These are phyloP conservation scores for Erebia ligea DNA, from an alignment of 2,888 invertebrate species.

Conservation along the genomic window DNA sequence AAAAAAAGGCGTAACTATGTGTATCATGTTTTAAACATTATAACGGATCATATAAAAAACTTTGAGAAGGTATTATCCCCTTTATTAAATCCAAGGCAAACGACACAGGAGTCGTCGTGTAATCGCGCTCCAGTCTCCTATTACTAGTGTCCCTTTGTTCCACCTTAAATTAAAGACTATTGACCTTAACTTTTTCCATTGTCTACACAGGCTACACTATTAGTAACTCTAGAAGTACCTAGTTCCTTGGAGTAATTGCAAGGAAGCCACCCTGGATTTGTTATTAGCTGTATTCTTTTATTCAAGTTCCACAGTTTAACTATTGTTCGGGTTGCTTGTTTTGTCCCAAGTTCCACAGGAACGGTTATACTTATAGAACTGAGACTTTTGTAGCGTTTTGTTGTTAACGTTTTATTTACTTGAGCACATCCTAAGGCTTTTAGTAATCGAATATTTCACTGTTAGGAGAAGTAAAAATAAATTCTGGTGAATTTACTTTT, in stretches of 20 bases:
- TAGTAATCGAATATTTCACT: neutral
- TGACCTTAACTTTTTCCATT: constrained; percentile 68
- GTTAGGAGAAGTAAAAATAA: neutral
- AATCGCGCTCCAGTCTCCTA: constrained; percentile 67
- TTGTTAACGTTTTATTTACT: constrained; percentile 10
- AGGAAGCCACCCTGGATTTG: constrained; percentile 38
- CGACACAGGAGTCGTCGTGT: constrained; percentile 54
- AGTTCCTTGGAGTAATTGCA: constrained; percentile 39
- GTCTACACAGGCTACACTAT: constrained; percentile 48
- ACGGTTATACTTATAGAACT: constrained; percentile 13
- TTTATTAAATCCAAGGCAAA: constrained; percentile 51
- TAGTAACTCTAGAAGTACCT: constrained; percentile 53
- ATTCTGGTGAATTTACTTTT: too few species aligned
- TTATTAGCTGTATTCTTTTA: constrained; percentile 38
- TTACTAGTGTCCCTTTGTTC: constrained; percentile 73
- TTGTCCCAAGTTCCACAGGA: constrained; percentile 16
- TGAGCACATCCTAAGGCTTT: neutral
- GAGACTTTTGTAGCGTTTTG: constrained; percentile 10
- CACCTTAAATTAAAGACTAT: constrained; percentile 74
- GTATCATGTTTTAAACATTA: too few species aligned
- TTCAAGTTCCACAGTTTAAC: constrained; percentile 29
- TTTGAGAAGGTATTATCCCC: constrained; percentile 38
- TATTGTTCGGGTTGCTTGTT: constrained; percentile 30
- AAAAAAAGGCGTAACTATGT: too few species aligned
- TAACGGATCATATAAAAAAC: too few species aligned